Base-by-base conservation (phyloP, 1,140 invertebrate genomes). In the Metopolophium dirhodum region DNA sequence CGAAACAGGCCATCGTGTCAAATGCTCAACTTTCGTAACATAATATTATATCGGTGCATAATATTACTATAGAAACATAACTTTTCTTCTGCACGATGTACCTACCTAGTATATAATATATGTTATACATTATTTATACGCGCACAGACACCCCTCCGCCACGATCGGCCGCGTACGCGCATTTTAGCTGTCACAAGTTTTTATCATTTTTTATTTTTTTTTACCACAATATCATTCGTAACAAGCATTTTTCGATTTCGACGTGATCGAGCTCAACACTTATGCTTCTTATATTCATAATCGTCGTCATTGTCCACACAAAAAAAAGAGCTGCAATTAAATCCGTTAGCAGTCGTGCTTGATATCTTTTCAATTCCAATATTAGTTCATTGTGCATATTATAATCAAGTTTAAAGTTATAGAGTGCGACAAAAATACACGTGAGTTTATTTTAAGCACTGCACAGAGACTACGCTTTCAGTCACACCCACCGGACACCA, bases 41-140 rank as follows among this genome's bases (percentile, higher is more conserved):
- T 77, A 77, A n/a, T 77, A 77, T 77, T 77, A 77, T 77, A 77
- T 77, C 61, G 61, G n/a, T 30, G 61, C 61, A 77, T 18, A 77
- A 18, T 35, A n/a, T 77, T 77, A 18, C n/a, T 77, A 30, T 18
- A n/a, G 61, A 77, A 77, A 77, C 61, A 35, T n/a, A 68, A 68
- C 30, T 77, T 77, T 77, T 77, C 30, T 77, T 35, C 30, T 77
- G 61, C 61, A 77, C 30, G n/a, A n/a, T 77, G 14, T 77, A 77
- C 14, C 1, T n/a, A 30, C 14, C 14, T 51, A 51, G 18, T 51
- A 51, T 51, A 51, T 51, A 18, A 51, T 51, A 51, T 18, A 4
- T 77, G n/a, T 35, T 35, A n/a, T 77, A 77, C 18, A 77, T n/a
- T 77, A n/a, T 35, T 14, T 77, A 20, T 77, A n/a, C 30, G 6